phyloP scores from a whole-genome alignment of 2,797 vertebrate species.

The Hippocampus kuda region DNA sequence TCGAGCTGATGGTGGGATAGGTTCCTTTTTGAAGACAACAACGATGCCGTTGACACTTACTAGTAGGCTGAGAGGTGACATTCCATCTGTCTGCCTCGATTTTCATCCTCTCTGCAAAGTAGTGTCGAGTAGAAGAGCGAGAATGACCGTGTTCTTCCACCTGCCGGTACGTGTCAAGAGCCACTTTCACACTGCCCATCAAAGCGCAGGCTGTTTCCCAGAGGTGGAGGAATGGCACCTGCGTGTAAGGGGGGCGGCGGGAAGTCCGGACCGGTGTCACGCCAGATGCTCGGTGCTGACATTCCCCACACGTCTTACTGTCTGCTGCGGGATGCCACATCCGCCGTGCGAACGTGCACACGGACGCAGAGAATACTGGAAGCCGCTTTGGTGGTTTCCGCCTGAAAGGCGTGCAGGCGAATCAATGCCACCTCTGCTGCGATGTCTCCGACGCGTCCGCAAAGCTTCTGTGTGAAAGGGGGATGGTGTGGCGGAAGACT shows the following conservation, averaged over 20 bases:
- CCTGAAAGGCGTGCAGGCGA: not conserved
- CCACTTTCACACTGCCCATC: not conserved
- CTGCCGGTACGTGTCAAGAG: not conserved
- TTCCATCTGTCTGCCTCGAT: not conserved
- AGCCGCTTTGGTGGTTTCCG: too few species aligned
- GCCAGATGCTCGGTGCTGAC: too few species aligned
- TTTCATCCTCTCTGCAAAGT: constrained; percentile 1
- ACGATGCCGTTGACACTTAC: not conserved
- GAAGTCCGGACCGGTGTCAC: not conserved
- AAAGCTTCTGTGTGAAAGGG: not conserved
- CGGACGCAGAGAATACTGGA: too few species aligned
- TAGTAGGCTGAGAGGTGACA: constrained; percentile 1
- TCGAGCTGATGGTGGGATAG: not conserved
- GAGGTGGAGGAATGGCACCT: not conserved
- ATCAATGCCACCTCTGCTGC: not conserved
- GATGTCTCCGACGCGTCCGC: too few species aligned
- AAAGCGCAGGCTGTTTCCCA: not conserved
- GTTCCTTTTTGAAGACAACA: not conserved
- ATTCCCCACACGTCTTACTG: too few species aligned
- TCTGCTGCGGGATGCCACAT: not conserved
- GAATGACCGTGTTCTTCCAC: not conserved
- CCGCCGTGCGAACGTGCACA: not conserved
- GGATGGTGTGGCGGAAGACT: not conserved
- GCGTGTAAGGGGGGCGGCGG: not conserved
- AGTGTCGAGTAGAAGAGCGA: not conserved